Evolutionary conservation across 2,797 vertebrate species (phyloP), one percentile per base, ranked within the genome.

Genomic region (Oreochromis grahami): DNA sequence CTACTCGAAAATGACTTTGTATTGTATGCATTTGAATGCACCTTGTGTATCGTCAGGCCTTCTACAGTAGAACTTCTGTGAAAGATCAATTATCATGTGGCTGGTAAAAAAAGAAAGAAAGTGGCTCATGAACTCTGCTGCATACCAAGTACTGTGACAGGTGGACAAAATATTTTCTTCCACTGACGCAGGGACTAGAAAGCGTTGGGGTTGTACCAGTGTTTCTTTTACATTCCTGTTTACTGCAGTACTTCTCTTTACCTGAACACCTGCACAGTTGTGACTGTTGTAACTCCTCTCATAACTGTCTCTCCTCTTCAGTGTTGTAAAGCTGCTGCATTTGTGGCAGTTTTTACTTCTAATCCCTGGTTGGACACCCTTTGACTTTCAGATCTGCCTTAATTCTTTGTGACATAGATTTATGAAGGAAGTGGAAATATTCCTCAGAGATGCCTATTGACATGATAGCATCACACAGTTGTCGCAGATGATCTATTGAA

Each of bases 181-280:
- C 84, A 63, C 36, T 83, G 63, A 85, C 32, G 70, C 12, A 81
- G 86, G 87, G 63, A 70, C 8, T 15, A 77, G 77, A 87, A 86
- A 88, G 53, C 11, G 1, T 55, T 55, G 88, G 84, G 89, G 87
- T 81, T 87, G 90, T 90, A 87, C 88, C 78, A 81, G 53, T 14
- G 51, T 74, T 77, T 76, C 70, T 79, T 84, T 92, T 90, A 87
- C 79, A 76, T 85, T 88, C 89, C 93, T 93, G 79, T 93, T 91
- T 60, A 60, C 78, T 93, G 83, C 84, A 88, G 95, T 94, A 77
- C 86, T 86, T 91, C 32, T 72, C 21, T 53, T 89, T 84, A 93
- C 89, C 86, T 91, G 91, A 86, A 87, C 89, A 91, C 81, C 91
- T 88, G 88, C 87, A 79, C 87, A 84, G 84, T 87, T 90, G 85